These are phyloP conservation scores for Epirrhoe tristata DNA, from an alignment of 2,888 invertebrate genomes.

Conservation along the genomic window DNA sequence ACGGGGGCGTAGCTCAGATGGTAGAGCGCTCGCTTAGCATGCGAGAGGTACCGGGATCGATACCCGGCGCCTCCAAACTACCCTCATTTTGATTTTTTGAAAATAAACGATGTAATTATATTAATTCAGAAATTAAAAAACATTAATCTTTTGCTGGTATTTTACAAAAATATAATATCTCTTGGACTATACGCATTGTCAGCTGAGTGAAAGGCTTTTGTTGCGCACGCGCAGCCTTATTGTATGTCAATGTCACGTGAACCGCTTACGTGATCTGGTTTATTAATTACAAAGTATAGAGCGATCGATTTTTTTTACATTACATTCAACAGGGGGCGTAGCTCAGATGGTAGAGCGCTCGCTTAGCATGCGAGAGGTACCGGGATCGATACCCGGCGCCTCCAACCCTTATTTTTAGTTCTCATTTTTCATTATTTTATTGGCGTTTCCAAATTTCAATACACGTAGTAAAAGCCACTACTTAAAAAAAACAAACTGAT, in stretches of 20 bases:
- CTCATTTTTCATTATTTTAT: slow-evolving; percentile 1
- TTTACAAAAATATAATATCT: background rate
- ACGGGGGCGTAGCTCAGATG: slow-evolving; percentile 77
- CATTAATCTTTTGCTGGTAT: too few species aligned
- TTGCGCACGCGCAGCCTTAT: slow-evolving; percentile 8
- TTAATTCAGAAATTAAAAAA: too few species aligned
- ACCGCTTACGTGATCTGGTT: slow-evolving; percentile 7
- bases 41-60: slow-evolving; percentile 86
- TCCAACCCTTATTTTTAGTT: slow-evolving; percentile 57
- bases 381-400: slow-evolving; percentile 85
- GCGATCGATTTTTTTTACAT: slow-evolving; percentile 4
- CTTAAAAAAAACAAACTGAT: background rate
- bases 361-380: slow-evolving; percentile 84
- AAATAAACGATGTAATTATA: too few species aligned
- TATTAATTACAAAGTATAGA: background rate
- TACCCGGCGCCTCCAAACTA: slow-evolving; percentile 82
- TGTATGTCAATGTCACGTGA: slow-evolving; percentile 15
- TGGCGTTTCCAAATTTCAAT: background rate
- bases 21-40: slow-evolving; percentile 86
- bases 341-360: slow-evolving; percentile 81
- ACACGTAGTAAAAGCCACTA: too few species aligned
- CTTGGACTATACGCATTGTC: background rate
- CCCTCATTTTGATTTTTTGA: slow-evolving; percentile 29
- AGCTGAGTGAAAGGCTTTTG: slow-evolving; percentile 12
- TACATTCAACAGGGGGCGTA: slow-evolving; percentile 64